Conservation (phyloP, 2,888 invertebrate genomes). For the Drosophila buzzatii region DNA sequence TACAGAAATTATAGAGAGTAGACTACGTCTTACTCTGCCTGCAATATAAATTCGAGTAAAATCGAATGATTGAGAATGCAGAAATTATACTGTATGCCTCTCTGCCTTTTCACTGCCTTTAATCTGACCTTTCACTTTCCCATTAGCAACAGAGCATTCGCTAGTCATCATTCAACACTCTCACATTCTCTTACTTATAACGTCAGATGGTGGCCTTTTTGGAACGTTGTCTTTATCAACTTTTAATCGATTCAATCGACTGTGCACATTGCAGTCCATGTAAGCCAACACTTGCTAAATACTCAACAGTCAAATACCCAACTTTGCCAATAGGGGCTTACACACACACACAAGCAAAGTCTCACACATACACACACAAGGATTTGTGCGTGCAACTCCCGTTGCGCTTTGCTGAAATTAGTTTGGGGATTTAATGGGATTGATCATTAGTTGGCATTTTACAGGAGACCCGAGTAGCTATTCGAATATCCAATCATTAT, state of each 20-base stretch:
- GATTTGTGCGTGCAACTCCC: conserved; percentile 38
- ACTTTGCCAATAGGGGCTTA: conserved; percentile 18
- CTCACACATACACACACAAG: neutral
- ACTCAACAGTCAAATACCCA: conserved; percentile 28
- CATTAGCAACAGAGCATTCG: no score
- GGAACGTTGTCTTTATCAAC: conserved; percentile 49
- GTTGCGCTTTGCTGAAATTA: conserved; percentile 57
- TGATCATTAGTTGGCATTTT: conserved; percentile 62
- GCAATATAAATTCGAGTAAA: no score
- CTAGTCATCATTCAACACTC: neutral
- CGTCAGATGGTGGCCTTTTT: neutral
- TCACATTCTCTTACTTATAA: neutral
- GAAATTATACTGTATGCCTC: no score
- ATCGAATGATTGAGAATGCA: no score
- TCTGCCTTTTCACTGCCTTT: no score
- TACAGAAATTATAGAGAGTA: no score
- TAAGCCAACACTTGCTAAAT: conserved; percentile 46
- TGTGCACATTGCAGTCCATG: conserved; percentile 51
- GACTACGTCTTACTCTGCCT: no score
- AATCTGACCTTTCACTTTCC: no score
- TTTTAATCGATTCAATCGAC: conserved; percentile 73
- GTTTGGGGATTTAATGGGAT: conserved; percentile 64
- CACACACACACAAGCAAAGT: neutral
- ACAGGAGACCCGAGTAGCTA: neutral
- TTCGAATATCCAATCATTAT: conserved; percentile 10